Evolutionary conservation across 2,797 vertebrate species (phyloP).

Genomic region (Phalloptychus januarius): DNA sequence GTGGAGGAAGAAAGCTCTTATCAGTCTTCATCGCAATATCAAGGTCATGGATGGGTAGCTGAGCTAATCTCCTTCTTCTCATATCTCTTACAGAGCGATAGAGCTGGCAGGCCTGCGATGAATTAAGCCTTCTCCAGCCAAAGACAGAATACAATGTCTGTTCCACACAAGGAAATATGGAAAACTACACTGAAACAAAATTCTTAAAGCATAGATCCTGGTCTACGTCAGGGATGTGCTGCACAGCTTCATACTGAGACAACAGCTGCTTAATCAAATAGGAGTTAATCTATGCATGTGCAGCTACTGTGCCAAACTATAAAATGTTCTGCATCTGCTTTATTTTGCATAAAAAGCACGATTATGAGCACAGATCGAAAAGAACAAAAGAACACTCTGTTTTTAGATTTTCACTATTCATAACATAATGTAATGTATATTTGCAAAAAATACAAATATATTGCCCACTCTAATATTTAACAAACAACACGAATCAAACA

Average conservation of each 20-base stretch:
- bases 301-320: constrained; percentile 73
- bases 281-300: constrained; percentile 78
- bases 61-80: constrained; percentile 78
- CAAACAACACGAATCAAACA: neutral
- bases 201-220: constrained; percentile 49
- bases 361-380: constrained; percentile 35
- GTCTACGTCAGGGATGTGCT: constrained; percentile 60
- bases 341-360: constrained; percentile 70
- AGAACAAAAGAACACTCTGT: neutral
- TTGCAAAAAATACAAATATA: neutral
- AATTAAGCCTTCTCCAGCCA: constrained; percentile 70
- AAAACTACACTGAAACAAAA: constrained; percentile 58
- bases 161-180: constrained; percentile 63
- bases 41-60: constrained; percentile 79
- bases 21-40: constrained; percentile 79
- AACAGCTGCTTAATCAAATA: constrained; percentile 75
- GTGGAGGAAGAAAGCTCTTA: constrained; percentile 76
- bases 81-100: constrained; percentile 72
- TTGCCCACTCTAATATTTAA: neutral
- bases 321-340: constrained; percentile 76
- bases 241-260: constrained; percentile 63
- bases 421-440: neutral
- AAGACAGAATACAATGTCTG: constrained; percentile 70
- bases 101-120: constrained; percentile 67
- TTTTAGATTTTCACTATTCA: neutral